phyloP scores from a whole-genome alignment of 2,797 vertebrate genomes.

The Sternotherus odoratus region DNA sequence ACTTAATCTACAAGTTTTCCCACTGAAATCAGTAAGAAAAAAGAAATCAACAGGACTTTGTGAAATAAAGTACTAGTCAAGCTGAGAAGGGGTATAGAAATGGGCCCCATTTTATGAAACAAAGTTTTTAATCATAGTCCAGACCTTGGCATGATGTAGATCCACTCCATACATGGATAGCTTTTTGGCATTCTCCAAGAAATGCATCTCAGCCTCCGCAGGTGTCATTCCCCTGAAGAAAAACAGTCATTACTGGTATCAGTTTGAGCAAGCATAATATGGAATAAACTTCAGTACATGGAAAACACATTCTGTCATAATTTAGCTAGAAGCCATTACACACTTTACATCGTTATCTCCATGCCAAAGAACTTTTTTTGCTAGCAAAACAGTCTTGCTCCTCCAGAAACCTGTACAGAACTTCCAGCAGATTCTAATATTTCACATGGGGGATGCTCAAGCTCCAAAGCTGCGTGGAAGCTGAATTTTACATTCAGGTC shows the following conservation, averaged over 20 bases:
- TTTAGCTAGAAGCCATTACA: background rate
- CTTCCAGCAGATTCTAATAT: background rate
- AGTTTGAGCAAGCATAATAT: background rate
- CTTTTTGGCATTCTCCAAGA: slow-evolving; percentile 98
- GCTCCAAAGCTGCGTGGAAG: accelerated
- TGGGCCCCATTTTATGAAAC: background rate
- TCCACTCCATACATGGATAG: slow-evolving; percentile 99
- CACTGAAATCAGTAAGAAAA: background rate
- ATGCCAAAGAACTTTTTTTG: background rate
- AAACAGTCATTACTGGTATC: background rate
- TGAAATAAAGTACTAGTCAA: background rate
- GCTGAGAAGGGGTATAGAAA: accelerated
- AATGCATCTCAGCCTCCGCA: slow-evolving; percentile 97
- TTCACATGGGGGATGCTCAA: background rate
- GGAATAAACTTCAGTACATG: background rate
- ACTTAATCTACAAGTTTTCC: background rate
- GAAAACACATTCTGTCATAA: slow-evolving; percentile 5
- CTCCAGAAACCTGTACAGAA: accelerated
- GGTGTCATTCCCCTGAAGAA: slow-evolving; percentile 94
- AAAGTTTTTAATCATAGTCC: background rate
- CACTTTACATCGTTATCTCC: background rate
- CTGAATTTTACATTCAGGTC: accelerated
- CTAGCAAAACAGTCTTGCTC: background rate
- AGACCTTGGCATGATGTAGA: slow-evolving; percentile 97
- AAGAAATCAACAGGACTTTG: background rate